Conservation (phyloP, 2,113 vertebrate genomes). For the Terrapene triunguis region DNA sequence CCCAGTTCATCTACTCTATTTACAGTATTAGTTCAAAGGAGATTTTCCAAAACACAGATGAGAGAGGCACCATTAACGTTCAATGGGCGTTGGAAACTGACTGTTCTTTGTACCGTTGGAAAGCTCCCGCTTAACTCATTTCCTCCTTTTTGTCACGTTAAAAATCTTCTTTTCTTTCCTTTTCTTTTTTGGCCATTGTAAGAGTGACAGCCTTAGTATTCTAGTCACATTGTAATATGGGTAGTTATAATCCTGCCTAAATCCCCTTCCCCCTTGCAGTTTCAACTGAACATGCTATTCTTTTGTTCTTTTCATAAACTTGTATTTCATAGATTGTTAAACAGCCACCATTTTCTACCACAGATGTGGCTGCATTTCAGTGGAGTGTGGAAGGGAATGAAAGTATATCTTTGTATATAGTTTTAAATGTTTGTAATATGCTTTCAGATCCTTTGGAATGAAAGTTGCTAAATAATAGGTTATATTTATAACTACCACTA, state of each 20-base stretch:
- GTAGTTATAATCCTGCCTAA: background rate
- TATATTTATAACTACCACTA: background rate
- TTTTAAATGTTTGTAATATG: background rate
- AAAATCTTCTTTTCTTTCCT: background rate
- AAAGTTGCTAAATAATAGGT: background rate
- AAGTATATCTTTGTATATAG: background rate
- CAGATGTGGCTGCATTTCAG: background rate
- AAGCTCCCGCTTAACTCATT: background rate
- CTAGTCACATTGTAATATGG: constrained; percentile 32
- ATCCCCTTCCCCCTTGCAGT: background rate
- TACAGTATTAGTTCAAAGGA: constrained; percentile 47
- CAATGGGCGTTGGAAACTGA: background rate
- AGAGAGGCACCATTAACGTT: constrained; percentile 25
- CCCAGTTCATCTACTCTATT: constrained; percentile 24
- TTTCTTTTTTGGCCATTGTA: background rate
- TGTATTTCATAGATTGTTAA: constrained; percentile 19
- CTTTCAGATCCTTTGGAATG: background rate
- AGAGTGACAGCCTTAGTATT: background rate
- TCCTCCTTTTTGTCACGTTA: background rate
- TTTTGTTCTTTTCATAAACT: background rate
- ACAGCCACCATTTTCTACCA: background rate
- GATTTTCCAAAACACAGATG: background rate
- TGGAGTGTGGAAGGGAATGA: background rate
- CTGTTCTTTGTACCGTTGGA: background rate
- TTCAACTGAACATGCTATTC: background rate